A percentile compares a stretch with the other conserved stretches of the same genome.
These are phyloP conservation scores for Manis javanica DNA, from an alignment of 2,797 vertebrate species.

Conservation along the genomic window DNA sequence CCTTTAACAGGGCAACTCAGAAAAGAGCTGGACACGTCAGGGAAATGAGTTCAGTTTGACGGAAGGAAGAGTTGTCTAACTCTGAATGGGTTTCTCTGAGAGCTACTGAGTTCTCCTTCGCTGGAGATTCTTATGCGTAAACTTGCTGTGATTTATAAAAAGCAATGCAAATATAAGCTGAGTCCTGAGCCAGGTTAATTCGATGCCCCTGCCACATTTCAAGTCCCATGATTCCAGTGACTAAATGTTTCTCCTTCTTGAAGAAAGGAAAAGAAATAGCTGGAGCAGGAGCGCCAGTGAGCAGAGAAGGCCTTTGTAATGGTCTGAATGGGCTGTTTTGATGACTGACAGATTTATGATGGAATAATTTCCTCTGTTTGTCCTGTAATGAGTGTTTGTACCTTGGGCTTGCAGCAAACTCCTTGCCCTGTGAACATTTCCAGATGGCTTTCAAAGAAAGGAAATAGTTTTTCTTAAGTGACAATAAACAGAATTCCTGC, in stretches of 20 bases:
- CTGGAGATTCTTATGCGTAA: not conserved
- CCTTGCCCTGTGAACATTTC: not conserved
- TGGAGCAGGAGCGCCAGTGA: not conserved
- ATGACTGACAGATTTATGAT: constrained; percentile 82
- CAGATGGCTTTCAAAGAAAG: constrained; percentile 81
- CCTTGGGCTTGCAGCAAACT: not conserved
- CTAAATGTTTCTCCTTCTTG: not conserved
- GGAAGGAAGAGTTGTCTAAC: not conserved
- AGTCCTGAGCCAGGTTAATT: not conserved
- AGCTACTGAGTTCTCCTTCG: not conserved
- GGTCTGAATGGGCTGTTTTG: constrained; percentile 2
- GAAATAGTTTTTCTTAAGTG: constrained; percentile 82
- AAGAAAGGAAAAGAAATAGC: constrained; percentile 48
- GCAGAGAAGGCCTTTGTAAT: constrained; percentile 49
- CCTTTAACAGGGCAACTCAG: not conserved
- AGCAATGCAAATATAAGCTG: not conserved
- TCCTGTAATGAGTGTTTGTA: constrained; percentile 47
- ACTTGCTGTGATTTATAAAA: not conserved
- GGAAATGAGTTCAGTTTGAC: not conserved
- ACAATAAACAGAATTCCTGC: constrained; percentile 85
- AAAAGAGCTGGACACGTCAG: not conserved
- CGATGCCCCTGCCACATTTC: not conserved
- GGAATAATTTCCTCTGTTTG: constrained; percentile 85
- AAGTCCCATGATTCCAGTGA: not conserved
- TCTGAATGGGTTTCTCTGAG: not conserved